Base-by-base conservation (phyloP, 1,140 invertebrate genomes). In the Whitmania pigra region DNA sequence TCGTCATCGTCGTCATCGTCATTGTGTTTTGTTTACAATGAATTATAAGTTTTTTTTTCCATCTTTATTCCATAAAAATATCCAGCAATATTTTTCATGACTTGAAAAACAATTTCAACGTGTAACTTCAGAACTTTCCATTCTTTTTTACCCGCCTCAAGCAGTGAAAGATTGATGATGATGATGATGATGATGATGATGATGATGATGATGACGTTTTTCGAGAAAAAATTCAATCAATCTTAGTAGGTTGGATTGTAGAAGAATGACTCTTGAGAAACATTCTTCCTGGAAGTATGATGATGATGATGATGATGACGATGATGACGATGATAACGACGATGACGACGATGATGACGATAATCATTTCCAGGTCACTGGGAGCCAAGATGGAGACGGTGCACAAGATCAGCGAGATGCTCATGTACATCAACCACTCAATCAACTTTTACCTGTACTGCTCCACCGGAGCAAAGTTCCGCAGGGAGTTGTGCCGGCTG, bases 401-500 rank as follows among this genome's bases (percentile, higher is more conserved):
- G 5, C 49, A 76, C 29, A 80, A 79, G 0, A 75, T 79, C 29
- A 75, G 77, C 11, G 75, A 78, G 55, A 72, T 81, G 66, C 74
- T 81, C 0, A 81, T 82, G 78, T 82, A 80, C 75, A 54, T 80
- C 0, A 82, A 82, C 74, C 81, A 82, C 74, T 80, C 80, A 4
- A 76, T 79, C 25, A 82, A 82, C 73, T 82, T 82, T 72, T 81
- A 80, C 72, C 74, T 82, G 31, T 82, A 82, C 74, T 81, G 79
- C 74, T 78, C 79, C 40, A 78, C 78, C 25, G 80, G 81, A 31
- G 78, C 78, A 63, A 79, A 79, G 71, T 82, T 82, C 74, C 73
- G 80, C 57, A 76, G 76, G 36, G 77, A 81, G 71, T 71, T 31
- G 22, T 69, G 57, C 29, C 43, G 67, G 13, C 25, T 49, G n/a